Evolutionary conservation across 2,888 invertebrate species (phyloP).

Genomic region (Leucozona laternaria): DNA sequence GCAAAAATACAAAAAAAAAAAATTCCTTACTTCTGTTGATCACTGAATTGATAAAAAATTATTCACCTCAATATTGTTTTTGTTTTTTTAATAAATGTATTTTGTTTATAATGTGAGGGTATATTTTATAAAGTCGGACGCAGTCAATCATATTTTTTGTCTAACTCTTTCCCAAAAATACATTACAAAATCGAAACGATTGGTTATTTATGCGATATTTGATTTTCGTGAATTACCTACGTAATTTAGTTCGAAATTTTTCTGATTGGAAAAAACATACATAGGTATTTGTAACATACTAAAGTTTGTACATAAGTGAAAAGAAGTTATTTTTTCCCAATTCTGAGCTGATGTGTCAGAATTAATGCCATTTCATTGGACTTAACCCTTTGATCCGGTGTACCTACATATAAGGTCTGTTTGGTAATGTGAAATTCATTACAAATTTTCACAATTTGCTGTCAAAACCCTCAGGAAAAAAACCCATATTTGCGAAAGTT

Average conservation of each 20-base stretch:
- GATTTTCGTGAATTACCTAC: background rate
- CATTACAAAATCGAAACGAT: constrained; percentile 63
- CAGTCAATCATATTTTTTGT: constrained; percentile 55
- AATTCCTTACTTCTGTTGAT: constrained; percentile 66
- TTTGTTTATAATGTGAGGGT: constrained; percentile 13
- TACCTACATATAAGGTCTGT: too few species aligned
- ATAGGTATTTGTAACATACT: background rate
- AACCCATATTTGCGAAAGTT: too few species aligned
- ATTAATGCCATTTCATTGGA: background rate
- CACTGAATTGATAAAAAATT: constrained; percentile 58
- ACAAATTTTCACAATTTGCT: too few species aligned
- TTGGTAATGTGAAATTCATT: too few species aligned
- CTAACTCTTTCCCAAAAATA: constrained; percentile 16
- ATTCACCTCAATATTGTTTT: constrained; percentile 38
- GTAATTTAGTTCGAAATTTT: background rate
- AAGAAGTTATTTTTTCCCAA: background rate
- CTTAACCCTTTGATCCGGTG: too few species aligned
- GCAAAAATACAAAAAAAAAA: constrained; percentile 28
- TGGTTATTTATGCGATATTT: constrained; percentile 57
- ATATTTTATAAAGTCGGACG: constrained; percentile 8
- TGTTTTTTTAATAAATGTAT: constrained; percentile 1
- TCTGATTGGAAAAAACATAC: background rate
- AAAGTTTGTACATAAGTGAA: background rate
- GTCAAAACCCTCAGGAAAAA: too few species aligned
- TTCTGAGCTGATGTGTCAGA: background rate